Evolutionary conservation across 2,113 vertebrate species (phyloP).

Genomic region (Labrus mixtus): DNA sequence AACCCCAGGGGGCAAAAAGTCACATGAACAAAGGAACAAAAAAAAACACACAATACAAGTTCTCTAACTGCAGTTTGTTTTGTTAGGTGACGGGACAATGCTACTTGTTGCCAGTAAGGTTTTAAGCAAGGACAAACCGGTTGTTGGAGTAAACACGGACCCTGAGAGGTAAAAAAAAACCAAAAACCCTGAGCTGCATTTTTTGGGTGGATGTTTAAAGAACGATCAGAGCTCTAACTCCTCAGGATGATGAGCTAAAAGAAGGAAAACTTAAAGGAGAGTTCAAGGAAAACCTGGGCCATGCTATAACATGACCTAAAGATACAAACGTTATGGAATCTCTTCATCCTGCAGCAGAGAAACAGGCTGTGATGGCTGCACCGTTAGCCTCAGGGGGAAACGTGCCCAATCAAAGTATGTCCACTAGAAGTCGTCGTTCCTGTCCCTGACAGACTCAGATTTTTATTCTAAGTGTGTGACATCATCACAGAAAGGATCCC

Average conservation of each 20-base stretch:
- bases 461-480: too few species aligned
- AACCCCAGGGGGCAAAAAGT: constrained; percentile 12
- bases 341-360: too few species aligned
- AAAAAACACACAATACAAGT: constrained; percentile 37
- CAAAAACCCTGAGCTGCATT: constrained; percentile 38
- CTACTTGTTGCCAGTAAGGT: constrained; percentile 97
- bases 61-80: constrained; percentile 57
- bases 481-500: too few species aligned
- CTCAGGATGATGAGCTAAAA: background rate
- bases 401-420: too few species aligned
- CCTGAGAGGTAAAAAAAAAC: constrained; percentile 99
- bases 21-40: constrained; percentile 35
- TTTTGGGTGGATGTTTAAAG: background rate
- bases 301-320: too few species aligned
- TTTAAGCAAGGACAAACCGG: constrained; percentile 92
- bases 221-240: background rate
- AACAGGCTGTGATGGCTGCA: too few species aligned
- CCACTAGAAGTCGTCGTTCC: too few species aligned
- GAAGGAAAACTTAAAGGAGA: too few species aligned
- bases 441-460: too few species aligned
- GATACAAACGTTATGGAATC: too few species aligned
- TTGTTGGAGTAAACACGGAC: constrained; percentile 97
- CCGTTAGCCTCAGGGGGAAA: too few species aligned
- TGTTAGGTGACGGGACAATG: constrained; percentile 96
- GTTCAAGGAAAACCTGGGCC: too few species aligned